These are phyloP conservation scores for Triplophysa dalaica DNA, from an alignment of 2,113 vertebrate genomes.

Conservation along the genomic window DNA sequence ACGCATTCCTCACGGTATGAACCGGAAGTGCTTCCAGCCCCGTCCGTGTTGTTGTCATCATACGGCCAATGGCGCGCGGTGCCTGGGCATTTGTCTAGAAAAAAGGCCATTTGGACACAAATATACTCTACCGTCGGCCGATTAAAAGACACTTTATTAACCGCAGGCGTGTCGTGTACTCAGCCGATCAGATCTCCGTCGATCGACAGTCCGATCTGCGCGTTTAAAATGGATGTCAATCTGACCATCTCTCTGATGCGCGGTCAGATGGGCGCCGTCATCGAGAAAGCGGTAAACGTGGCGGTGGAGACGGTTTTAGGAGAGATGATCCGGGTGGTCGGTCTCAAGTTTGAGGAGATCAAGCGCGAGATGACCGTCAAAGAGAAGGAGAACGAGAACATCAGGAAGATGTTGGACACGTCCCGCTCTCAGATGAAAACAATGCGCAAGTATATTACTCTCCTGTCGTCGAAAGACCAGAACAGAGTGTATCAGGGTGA, in stretches of 20 bases:
- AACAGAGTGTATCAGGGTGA: neutral
- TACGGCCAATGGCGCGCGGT: neutral
- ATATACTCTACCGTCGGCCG: neutral
- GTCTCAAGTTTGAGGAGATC: conserved; percentile 77
- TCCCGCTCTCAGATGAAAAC: conserved; percentile 58
- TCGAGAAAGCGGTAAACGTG: conserved; percentile 75
- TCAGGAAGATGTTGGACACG: conserved; percentile 68
- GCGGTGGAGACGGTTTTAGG: conserved; percentile 78
- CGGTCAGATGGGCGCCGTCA: conserved; percentile 76
- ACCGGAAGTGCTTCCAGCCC: conserved; percentile 15
- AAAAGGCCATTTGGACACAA: neutral
- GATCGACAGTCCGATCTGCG: neutral
- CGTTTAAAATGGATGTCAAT: conserved; percentile 72
- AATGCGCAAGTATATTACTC: conserved; percentile 56
- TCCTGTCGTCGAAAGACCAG: conserved; percentile 47
- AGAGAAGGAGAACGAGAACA: conserved; percentile 75
- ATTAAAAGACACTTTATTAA: neutral
- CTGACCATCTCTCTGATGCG: conserved; percentile 76
- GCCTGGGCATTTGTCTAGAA: neutral
- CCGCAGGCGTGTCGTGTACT: neutral
- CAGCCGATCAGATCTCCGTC: too few relatives aligned
- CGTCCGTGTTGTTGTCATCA: neutral
- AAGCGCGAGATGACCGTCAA: conserved; percentile 68
- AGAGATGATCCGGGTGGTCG: conserved; percentile 77
- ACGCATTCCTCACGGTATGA: neutral